Evolutionary conservation across 2,888 invertebrate species (phyloP), one percentile per base, ranked within the genome.

Genomic region (Acrocera orbiculus): DNA sequence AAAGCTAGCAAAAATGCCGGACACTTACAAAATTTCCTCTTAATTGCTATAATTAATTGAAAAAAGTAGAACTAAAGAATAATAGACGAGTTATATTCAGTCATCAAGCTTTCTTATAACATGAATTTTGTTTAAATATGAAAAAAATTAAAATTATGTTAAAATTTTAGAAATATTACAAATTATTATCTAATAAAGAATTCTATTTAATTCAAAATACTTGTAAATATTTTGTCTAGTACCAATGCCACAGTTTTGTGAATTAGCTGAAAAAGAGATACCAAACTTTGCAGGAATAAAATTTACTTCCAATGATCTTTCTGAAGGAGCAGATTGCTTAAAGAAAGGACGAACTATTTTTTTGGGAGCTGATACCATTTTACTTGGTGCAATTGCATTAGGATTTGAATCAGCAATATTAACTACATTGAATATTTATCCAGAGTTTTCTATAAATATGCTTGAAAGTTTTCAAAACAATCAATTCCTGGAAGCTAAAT

Each of bases 221-320:
- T n/a, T n/a, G n/a, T n/a, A n/a, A n/a, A n/a, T n/a, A n/a, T n/a
- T n/a, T n/a, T n/a, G n/a, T n/a, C n/a, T 50, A 82, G 81, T 82
- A 30, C 66, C 73, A 45, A 81, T 81, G 78, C 73, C 70, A 26
- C 58, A 67, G 16, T 77, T 80, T 46, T 65, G 80, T 24, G 58
- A 63, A 10, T 63, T 68, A 15, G 73, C 77, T 1, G 66, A 66
- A 1, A 60, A 61, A 4, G 53, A 63, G 36, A 70, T 87, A 29
- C 73, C 81, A 0, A 80, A 74, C 33, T 77, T 87, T 48, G 68
- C 67, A 38, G 87, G 87, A 4, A 65, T 85, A n/a, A 87, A 87
- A 54, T 85, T 76, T 51, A 85, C 86, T 0, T 75, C 76, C 8
- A 69, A 67, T 24, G 71, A 76, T 48, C 61, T 85, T 29, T 69